Base-by-base conservation (phyloP, 2,888 invertebrate species). In the Nysson spinosus region DNA sequence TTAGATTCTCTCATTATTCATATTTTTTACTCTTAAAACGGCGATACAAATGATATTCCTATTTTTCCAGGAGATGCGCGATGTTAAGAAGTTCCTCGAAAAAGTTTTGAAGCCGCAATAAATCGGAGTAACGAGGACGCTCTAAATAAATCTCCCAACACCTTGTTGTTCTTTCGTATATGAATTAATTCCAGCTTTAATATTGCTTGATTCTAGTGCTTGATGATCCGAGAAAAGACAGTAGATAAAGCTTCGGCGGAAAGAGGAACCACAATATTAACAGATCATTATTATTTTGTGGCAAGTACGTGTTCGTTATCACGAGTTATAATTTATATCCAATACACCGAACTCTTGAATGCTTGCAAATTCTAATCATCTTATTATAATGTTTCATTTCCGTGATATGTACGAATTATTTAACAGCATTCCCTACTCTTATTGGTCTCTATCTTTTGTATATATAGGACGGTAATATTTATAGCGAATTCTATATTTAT, bases 61-160 rank as follows among this genome's bases (percentile, higher is more conserved):
- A 26, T 22, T 60, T 62, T 79, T 70, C 6, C 78, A 87, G 87
- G 87, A 86, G 80, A 82, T 87, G 81, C 78, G 65, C 4, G 87
- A 87, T 60, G 67, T 87, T 66, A 85, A 85, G 74, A 80, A 83
- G 61, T 87, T 87, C 71, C 75, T 87, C 56, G 85, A 85, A 47
- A 85, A 80, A 76, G 75, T 83, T 42, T 62, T 85, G 51, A 82
- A 84, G 68, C 85, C 85, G 69, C 84, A 84, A 86, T 83, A 80
- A 61, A 78, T 51, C 30, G 12, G 47, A 51, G 30, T 43, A 32
- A 51, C 42, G 55, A 16, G 32, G 50, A 56, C 60, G 63, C 58
- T 72, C 61, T 37, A 65, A 70, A 43, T 37, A 62, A 62, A 56
- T 55, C 39, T 26, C 47, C 37, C 50, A 75, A 58, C 40, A 56